Evolutionary conservation across 2,888 invertebrate species (phyloP).

Genomic region (Tipula lateralis): DNA sequence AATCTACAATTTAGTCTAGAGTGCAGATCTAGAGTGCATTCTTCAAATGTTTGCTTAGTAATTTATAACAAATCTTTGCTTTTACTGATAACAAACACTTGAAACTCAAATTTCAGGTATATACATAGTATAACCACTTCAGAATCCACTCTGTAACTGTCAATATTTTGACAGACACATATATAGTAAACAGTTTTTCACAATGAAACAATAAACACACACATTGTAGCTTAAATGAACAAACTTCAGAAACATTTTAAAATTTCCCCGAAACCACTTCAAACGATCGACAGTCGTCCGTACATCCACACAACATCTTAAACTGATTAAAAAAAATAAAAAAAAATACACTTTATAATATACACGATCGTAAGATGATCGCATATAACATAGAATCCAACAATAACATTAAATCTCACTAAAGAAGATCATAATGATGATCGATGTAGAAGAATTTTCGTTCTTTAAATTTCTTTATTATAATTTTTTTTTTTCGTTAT

Average conservation of each 20-base stretch:
- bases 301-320: neutral
- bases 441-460: neutral
- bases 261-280: neutral
- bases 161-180: too few species aligned
- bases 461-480: neutral
- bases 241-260: neutral
- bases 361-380: neutral
- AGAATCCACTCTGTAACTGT: too few species aligned
- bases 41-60: too few species aligned
- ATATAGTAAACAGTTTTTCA: too few species aligned
- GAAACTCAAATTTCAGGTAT: too few species aligned
- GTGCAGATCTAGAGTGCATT: too few species aligned
- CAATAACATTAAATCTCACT: neutral
- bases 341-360: neutral
- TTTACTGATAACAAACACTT: too few species aligned
- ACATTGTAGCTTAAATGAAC: neutral
- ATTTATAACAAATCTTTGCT: too few species aligned
- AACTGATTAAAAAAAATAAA: neutral
- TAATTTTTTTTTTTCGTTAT: neutral
- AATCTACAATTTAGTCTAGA: too few species aligned
- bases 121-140: too few species aligned
- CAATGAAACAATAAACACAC: neutral
- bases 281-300: neutral
- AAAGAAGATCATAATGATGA: conserved; percentile 11
- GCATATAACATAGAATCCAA: neutral